phyloP scores from a whole-genome alignment of 2,113 vertebrate genomes.

The Heptranchias perlo region DNA sequence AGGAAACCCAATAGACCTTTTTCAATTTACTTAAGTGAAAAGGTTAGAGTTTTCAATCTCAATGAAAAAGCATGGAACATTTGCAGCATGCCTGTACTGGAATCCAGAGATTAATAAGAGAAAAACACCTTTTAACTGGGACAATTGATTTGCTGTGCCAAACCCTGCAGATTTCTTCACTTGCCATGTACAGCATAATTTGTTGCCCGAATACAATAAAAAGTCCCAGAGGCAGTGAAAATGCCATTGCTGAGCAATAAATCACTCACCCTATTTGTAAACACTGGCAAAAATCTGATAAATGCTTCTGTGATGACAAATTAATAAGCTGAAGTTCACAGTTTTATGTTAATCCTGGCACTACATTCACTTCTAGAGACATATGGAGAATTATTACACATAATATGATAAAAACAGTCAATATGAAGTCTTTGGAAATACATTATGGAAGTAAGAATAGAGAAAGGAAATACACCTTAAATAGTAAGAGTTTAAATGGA shows the following conservation, averaged over 20 bases:
- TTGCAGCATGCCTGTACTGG: not conserved
- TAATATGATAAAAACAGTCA: not conserved
- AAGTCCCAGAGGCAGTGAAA: not conserved
- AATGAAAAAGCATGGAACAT: not conserved
- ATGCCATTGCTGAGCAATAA: not conserved
- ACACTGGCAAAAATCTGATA: not conserved
- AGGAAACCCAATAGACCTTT: not conserved
- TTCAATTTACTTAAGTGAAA: not conserved
- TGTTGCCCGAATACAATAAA: not conserved
- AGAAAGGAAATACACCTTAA: not conserved
- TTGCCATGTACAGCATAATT: not conserved
- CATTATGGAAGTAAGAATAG: not conserved
- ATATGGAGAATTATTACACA: not conserved
- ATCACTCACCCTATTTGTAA: not conserved
- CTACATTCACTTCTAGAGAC: not conserved
- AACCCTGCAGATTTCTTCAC: not conserved
- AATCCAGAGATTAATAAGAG: not conserved
- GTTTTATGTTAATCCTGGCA: not conserved
- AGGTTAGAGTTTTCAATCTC: not conserved
- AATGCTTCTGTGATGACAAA: not conserved
- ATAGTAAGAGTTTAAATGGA: not conserved
- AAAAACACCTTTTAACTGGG: not conserved
- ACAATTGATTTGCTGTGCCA: not conserved
- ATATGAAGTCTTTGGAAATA: not conserved
- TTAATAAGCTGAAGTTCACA: not conserved